These are phyloP conservation scores for Clusia tigrina DNA, from an alignment of 2,888 invertebrate genomes.

Conservation along the genomic window DNA sequence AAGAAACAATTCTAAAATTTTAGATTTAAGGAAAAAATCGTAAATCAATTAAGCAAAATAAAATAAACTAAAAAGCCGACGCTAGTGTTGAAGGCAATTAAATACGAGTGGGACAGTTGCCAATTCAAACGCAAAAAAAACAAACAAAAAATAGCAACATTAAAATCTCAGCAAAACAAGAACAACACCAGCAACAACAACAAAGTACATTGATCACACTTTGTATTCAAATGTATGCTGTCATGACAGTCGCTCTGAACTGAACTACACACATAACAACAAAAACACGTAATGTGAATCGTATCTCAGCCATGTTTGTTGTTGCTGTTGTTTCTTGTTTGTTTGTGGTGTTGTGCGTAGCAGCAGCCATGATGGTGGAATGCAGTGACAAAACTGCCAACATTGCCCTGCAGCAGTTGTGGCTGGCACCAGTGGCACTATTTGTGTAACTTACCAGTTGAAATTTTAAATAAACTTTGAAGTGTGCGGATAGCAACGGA, in stretches of 20 bases:
- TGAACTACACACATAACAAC: background rate
- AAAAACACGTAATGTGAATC: background rate
- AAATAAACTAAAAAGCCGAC: background rate
- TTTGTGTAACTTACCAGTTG: background rate
- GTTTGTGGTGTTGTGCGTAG: background rate
- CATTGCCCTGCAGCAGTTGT: background rate
- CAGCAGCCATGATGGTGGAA: constrained; percentile 36
- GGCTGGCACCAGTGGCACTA: background rate
- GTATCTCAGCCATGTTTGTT: constrained; percentile 27
- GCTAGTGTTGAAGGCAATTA: background rate
- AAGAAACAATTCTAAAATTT: background rate
- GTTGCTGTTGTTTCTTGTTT: constrained; percentile 10
- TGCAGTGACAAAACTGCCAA: background rate
- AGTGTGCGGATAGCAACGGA: background rate
- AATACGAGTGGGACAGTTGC: background rate
- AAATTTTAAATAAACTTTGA: background rate
- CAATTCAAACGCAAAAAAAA: no score
- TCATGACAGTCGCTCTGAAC: background rate
- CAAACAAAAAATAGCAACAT: no score
- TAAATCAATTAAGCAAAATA: background rate
- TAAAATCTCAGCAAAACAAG: background rate
- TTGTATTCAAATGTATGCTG: background rate
- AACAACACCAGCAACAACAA: constrained; percentile 3
- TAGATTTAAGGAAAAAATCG: background rate
- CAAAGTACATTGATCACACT: constrained; percentile 6